A percentile compares a stretch with the other conserved stretches of the same genome.
Conservation (phyloP, 2,113 vertebrate genomes). For the Paracyprichromis sp. region DNA sequence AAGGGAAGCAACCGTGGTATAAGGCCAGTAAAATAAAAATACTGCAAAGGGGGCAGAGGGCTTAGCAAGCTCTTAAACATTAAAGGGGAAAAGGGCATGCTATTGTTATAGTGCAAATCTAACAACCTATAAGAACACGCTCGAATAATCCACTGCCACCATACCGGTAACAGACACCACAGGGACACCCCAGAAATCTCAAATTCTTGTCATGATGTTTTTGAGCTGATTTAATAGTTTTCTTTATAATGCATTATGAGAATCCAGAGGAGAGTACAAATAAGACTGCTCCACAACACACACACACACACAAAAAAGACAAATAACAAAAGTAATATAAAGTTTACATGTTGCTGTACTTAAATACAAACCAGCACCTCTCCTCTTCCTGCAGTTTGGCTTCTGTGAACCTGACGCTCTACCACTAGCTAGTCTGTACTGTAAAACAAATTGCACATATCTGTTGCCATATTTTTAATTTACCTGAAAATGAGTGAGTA, state of each 20-base stretch:
- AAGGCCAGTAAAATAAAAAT: neutral
- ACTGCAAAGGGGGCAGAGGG: neutral
- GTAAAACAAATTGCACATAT: constrained; percentile 13
- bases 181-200: neutral
- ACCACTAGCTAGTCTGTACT: neutral
- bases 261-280: neutral
- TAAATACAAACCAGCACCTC: neutral
- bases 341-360: neutral
- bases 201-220: neutral
- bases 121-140: neutral
- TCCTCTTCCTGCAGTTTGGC: neutral
- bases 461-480: neutral
- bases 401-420: rapidly evolving
- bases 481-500: neutral
- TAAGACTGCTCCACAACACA: neutral
- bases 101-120: neutral
- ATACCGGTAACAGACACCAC: neutral
- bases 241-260: rapidly evolving
- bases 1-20: neutral
- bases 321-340: neutral
- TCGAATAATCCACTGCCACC: neutral
- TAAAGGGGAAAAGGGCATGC: rapidly evolving
- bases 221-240: neutral
- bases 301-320: neutral
- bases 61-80: neutral